Percentiles rank a stretch among this genome's conserved stretches.
Conservation (phyloP, 2,113 vertebrate species). For the Pontoporia blainvillei region DNA sequence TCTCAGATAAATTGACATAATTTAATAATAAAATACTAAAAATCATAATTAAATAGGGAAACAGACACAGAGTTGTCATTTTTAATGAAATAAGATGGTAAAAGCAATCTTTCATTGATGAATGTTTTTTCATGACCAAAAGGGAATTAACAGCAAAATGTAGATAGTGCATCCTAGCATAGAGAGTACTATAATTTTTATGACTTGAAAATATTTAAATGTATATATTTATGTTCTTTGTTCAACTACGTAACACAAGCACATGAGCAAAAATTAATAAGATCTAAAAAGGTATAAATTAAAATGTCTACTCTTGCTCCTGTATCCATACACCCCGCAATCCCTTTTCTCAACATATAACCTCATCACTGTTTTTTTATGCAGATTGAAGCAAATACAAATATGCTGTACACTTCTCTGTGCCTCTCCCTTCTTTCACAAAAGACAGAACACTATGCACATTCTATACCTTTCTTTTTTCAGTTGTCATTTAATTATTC, state of each 20-base stretch:
- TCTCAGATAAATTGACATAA: background rate
- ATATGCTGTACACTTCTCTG: background rate
- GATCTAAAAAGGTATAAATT: background rate
- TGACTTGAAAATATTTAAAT: background rate
- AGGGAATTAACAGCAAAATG: background rate
- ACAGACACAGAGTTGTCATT: background rate
- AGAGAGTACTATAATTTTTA: background rate
- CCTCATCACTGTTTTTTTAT: background rate
- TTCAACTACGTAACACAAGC: background rate
- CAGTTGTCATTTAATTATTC: background rate
- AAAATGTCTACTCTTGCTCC: background rate
- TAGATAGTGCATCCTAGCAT: background rate
- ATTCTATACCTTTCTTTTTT: background rate
- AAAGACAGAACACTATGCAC: background rate
- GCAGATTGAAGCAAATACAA: no score
- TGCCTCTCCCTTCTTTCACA: background rate
- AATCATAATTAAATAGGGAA: background rate
- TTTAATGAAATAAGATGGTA: background rate
- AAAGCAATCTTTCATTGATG: background rate
- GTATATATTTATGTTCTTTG: background rate
- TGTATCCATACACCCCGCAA: fast-evolving
- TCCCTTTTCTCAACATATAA: background rate
- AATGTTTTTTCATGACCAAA: background rate
- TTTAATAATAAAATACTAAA: background rate
- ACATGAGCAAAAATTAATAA: background rate